Evolutionary conservation across 2,113 vertebrate genomes (phyloP), one percentile per base, ranked within the genome.

Genomic region (Camarhynchus parvulus): DNA sequence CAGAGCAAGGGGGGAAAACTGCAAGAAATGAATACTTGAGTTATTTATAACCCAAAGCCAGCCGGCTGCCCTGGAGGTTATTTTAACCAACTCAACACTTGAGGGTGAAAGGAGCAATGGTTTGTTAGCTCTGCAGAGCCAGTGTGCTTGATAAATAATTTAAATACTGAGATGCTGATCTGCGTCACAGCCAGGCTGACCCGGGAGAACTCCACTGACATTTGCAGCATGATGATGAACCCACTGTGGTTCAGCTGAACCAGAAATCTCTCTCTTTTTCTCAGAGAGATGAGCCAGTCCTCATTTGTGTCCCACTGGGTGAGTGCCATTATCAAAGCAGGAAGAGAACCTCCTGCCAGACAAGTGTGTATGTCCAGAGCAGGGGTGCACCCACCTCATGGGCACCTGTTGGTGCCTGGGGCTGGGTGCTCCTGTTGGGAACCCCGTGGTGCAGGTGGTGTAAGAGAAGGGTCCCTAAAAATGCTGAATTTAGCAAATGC

Each of bases 41-140:
- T 88, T 97, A 96, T 95, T 90, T 90, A 96, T 96, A 97, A 93
- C 47, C 46, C 28, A 90, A 67, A 86, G 61, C 47, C 76, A 95
- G 85, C 7, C 22, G 0, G 30, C 68, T 96, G 85, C 90, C 92
- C 90, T 94, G 59, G 55, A 93, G 72, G 63, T 93, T 93, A 95
- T 80, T 88, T 56, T 55, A 96, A 88, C 85, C 79, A 93, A 61
- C 72, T 97, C 94, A 94, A 92, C 85, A 93, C 94, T 33, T 89
- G 42, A 92, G 84, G 89, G 90, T 95, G 87, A 93, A 96, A 87
- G 63, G 50, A 92, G 67, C 87, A 74, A 77, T 67, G 82, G 70
- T 95, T 85, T 91, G 47, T 86, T 93, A 67, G 76, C 79, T 87
- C 92, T 94, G 72, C 83, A 80, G 82, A 78, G 76, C 53, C 90